Percentiles rank a stretch among this genome's conserved stretches.
Conservation (phyloP, 1,140 invertebrate genomes). For the Pentalonia nigronervosa region DNA sequence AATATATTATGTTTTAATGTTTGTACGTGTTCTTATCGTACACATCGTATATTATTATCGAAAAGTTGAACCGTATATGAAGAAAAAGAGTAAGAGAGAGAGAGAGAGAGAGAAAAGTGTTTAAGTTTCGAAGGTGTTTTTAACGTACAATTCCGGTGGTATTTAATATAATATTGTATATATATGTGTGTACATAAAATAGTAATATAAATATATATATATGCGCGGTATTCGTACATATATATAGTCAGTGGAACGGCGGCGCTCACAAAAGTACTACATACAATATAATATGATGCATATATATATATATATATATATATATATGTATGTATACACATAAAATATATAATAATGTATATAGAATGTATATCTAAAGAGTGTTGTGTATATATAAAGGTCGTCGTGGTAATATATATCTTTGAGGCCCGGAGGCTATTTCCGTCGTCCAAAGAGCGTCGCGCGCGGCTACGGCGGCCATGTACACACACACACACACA, state of each 20-base stretch:
- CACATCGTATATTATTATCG: background rate
- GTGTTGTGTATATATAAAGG: conserved; percentile 48
- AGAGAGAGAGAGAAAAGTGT: background rate
- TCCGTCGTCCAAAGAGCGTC: conserved; percentile 34
- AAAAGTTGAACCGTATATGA: background rate
- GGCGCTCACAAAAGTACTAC: background rate
- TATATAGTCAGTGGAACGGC: background rate
- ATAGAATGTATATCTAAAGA: conserved; percentile 14
- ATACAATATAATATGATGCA: background rate
- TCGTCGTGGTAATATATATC: conserved; percentile 56
- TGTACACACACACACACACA: background rate
- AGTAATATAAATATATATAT: background rate
- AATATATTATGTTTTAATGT: conserved; percentile 14
- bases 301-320: background rate
- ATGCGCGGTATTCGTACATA: too few relatives aligned
- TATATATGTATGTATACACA: background rate
- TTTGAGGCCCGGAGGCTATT: conserved; percentile 17
- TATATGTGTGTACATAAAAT: background rate
- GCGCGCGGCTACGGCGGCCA: background rate
- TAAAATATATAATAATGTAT: background rate
- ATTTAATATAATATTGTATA: background rate
- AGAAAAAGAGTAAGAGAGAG: background rate
- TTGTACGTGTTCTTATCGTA: background rate
- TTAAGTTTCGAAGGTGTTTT: conserved; percentile 43
- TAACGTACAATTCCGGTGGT: background rate